Base-by-base conservation (phyloP, 2,888 invertebrate genomes). In the Ligdia adustata region DNA sequence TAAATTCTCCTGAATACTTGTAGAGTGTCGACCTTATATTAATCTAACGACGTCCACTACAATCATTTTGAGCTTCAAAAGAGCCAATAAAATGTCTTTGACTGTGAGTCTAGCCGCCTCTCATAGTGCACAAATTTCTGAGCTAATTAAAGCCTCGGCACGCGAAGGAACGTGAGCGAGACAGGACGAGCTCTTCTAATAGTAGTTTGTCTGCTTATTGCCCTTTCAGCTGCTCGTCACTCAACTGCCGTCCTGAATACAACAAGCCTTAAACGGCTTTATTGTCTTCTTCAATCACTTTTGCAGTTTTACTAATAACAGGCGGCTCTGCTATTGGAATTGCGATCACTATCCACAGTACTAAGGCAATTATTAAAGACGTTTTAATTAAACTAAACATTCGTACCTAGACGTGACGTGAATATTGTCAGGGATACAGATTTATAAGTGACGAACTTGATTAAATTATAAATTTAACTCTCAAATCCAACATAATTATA, bases 61-160 rank as follows among this genome's bases (percentile, higher is more conserved):
- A 34, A 12, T 39, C 24, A 28, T 40, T 16, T 13, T 33, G 18
- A 18, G 15, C 9, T 33, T 34, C 43, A 35, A 47, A 49, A 53
- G 43, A 49, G 39, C 41, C 49, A 35, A 41, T 49, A 33, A 49
- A 43, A 56, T 39, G 40, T 38, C 20, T 37, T 40, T 35, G 14
- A 7, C 48, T 40, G 38, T 43, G 12, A 32, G 33, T 29, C 33
- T 49, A 32, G 31, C 16, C 35, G 42, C 39, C 50, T 49, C 27
- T 33, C 9, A 18, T 40, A 28, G 12, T 18, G 28, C 37, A 20
- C 14, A 13, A 20, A 31, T 62, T 6, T 11, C 58, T 61, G 59
- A 68, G 72, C 75, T 83, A 83, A 84, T 83, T 82, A 82, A 77
- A 77, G 77, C 60, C 57, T 59, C 57, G 64, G 64, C 69, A 65